Evolutionary conservation across 2,888 invertebrate genomes (phyloP).

Genomic region (Heliconius sara): DNA sequence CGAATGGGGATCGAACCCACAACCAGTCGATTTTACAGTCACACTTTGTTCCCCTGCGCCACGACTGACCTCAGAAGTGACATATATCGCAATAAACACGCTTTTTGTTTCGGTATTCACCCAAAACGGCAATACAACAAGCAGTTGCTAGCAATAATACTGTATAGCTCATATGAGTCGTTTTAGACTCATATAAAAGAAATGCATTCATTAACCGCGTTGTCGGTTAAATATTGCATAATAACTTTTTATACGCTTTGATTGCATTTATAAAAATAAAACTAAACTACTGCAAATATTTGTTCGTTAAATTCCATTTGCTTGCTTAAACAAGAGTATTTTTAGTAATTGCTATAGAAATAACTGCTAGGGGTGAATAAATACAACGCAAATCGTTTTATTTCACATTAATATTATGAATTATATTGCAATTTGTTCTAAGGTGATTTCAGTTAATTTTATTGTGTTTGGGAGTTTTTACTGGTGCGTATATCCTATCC

Average conservation of each 20-base stretch:
- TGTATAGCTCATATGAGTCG: neutral
- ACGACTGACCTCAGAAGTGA: too few relatives aligned
- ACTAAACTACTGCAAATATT: neutral
- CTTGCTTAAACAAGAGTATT: neutral
- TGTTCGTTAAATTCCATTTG: neutral
- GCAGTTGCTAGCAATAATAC: neutral
- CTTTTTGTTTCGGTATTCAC: neutral
- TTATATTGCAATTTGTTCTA: neutral
- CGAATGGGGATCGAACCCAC: too few relatives aligned
- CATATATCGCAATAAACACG: neutral
- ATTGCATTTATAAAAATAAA: conserved; percentile 14
- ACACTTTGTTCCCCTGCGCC: too few relatives aligned
- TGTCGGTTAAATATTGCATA: neutral
- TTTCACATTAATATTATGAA: neutral
- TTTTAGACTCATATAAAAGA: neutral
- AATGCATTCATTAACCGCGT: neutral
- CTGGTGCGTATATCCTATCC: too few relatives aligned
- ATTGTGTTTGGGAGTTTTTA: too few relatives aligned
- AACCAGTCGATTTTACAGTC: too few relatives aligned
- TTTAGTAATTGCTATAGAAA: conserved; percentile 2
- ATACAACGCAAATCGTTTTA: neutral
- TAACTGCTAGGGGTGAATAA: neutral
- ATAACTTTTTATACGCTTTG: conserved; percentile 3
- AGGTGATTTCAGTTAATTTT: neutral
- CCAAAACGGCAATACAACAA: neutral